Base-by-base conservation (phyloP, 2,888 invertebrate genomes). In the Endomychus coccineus region DNA sequence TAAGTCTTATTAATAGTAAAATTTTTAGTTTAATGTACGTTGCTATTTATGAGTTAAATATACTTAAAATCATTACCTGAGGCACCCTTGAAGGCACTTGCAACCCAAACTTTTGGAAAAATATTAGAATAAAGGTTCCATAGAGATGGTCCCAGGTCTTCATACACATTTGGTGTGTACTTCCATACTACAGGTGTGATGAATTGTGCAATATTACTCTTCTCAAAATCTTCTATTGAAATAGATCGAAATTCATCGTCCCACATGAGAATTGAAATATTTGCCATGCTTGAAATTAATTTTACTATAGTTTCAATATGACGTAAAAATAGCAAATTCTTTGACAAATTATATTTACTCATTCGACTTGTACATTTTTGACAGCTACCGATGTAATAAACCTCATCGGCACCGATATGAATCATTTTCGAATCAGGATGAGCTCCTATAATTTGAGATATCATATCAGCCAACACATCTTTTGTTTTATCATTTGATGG, bases 111-210 rank as follows among this genome's bases (percentile, higher is more conserved):
- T 1, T 75, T 72, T 3, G 73, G 71, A 52, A 83, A 83, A 6
- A 80, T 73, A 11, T 74, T 69, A 0, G 77, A 71, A 48, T 79
- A 82, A 46, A 76, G 77, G 50, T 80, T 74, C 81, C 81, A 83
- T 3, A 78, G 68, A 30, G 66, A 64, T 2, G 62, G 58, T 40
- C 62, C 69, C 46, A 58, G 71, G 56, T 59, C 70, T 27, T 56
- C 45, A 55, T 80, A 80, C 31, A 81, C 75, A 47, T 81, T 80
- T 52, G 77, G 78, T 5, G 79, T 78, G 55, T 86, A 86, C 3
- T 83, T 80, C 85, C 86, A 86, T 12, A 85, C 76, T 82, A 85
- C 83, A 1, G 83, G 82, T 52, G 84, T 82, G 0, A 84, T 82
- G 21, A 80, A 65, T 16, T 69, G 66, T 1, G 79, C 79, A 11